phyloP scores from a whole-genome alignment of 2,888 invertebrate genomes.

The Cyrtodaria siliqua region DNA sequence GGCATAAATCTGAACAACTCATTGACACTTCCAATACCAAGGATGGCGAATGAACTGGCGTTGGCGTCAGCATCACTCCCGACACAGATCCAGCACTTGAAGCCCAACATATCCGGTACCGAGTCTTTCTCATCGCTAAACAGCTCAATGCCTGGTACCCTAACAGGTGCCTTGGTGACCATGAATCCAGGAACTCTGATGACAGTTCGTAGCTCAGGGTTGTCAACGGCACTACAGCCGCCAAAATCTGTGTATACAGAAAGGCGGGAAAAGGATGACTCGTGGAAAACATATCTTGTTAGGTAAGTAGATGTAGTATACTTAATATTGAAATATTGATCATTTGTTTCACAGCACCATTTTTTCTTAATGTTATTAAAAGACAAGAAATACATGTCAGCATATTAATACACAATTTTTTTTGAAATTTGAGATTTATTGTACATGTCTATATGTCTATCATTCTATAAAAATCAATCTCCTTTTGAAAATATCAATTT shows the following conservation, averaged over 20 bases:
- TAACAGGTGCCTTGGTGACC: slow-evolving; percentile 14
- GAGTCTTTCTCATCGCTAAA: slow-evolving; percentile 6
- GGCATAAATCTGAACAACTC: slow-evolving; percentile 76
- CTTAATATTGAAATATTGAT: no score
- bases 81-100: background rate
- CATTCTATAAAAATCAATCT: no score
- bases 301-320: slow-evolving; percentile 81
- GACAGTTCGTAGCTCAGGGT: slow-evolving; percentile 43
- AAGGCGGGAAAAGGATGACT: slow-evolving; percentile 87
- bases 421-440: no score
- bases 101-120: background rate
- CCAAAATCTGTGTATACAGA: slow-evolving; percentile 68
- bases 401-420: no score
- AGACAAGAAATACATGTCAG: no score
- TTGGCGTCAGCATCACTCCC: slow-evolving; percentile 1
- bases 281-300: slow-evolving; percentile 88
- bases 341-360: no score
- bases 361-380: no score
- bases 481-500: no score
- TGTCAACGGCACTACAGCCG: slow-evolving; percentile 52
- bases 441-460: no score
- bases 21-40: slow-evolving; percentile 76
- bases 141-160: slow-evolving; percentile 25
- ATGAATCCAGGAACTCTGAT: slow-evolving; percentile 61
- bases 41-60: background rate